phyloP scores from a whole-genome alignment of 2,888 invertebrate species.

The Crossocerus cetratus region DNA sequence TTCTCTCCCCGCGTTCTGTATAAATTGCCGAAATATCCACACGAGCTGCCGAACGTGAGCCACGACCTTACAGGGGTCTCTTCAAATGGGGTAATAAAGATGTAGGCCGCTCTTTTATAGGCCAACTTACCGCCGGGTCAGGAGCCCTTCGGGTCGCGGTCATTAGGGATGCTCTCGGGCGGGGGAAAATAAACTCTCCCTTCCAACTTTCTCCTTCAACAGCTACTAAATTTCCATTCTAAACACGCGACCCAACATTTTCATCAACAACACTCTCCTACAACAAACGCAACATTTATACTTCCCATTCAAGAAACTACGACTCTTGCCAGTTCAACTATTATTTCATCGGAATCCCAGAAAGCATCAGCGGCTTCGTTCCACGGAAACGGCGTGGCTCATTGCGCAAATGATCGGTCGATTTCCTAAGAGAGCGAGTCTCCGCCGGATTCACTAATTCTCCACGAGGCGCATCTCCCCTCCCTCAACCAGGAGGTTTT shows the following conservation, averaged over 20 bases:
- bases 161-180: constrained; percentile 32
- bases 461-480: neutral
- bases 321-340: too few relatives aligned
- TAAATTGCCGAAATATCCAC: constrained; percentile 59
- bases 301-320: constrained; percentile 1
- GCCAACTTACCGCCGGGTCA: constrained; percentile 46
- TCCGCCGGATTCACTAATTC: constrained; percentile 21
- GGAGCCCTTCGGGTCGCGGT: constrained; percentile 43
- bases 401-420: constrained; percentile 45
- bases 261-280: too few relatives aligned
- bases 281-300: too few relatives aligned
- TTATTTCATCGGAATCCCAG: constrained; percentile 9
- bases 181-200: too few relatives aligned
- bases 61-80: constrained; percentile 39
- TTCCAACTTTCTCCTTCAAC: too few relatives aligned
- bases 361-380: constrained; percentile 23
- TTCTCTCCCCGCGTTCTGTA: constrained; percentile 35
- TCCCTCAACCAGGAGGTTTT: neutral
- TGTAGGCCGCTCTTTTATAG: constrained; percentile 59
- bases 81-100: constrained; percentile 60
- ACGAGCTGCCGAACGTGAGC: constrained; percentile 49
- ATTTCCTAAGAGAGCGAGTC: constrained; percentile 38
- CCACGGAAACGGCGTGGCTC: constrained; percentile 24
- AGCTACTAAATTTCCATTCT: too few relatives aligned
- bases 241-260: too few relatives aligned